Evolutionary conservation across 2,888 invertebrate genomes (phyloP), one percentile per base, ranked within the genome.

Genomic region (Mayetiola destructor): DNA sequence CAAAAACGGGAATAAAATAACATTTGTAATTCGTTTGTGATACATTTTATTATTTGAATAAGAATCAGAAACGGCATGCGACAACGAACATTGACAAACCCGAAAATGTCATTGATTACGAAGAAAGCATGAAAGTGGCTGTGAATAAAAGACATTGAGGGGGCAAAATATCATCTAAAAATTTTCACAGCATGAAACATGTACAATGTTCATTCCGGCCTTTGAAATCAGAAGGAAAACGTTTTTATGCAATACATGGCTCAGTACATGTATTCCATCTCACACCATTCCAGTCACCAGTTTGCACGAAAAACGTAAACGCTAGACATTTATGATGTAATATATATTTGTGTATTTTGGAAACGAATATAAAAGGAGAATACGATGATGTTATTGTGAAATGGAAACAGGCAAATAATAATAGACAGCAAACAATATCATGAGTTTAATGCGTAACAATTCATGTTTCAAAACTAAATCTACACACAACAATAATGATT

Each of bases 361-460:
- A 23, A 27, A 27, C 48, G 6, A 48, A n/a, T n/a, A n/a, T n/a
- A n/a, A n/a, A n/a, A n/a, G n/a, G n/a, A 8, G 29, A 23, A 48
- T 3, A 3, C 18, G 18, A n/a, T n/a, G 27, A 27, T n/a, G 48
- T 27, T 27, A 27, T n/a, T n/a, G n/a, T n/a, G 48, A 48, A 48
- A 48, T 48, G 48, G 16, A 48, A 48, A 48, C 48, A n/a, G 48
- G 48, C 48, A 48, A 48, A 48, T 48, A 48, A n/a, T n/a, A n/a
- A 48, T 48, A 48, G 48, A 48, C 48, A 48, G n/a, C n/a, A n/a
- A n/a, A 27, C 48, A 48, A 48, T 48, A 27, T 27, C 27, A 23
- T 16, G 48, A 27, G 27, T 48, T 48, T 48, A 27, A 27, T 48
- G 48, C 48, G 12, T 42, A 2, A 8, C 42, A 42, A 14, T 8